A percentile compares a stretch with the other conserved stretches of the same genome.
Evolutionary conservation across 2,113 vertebrate genomes (phyloP).

Genomic region (Dolichallabes microphthalmus): DNA sequence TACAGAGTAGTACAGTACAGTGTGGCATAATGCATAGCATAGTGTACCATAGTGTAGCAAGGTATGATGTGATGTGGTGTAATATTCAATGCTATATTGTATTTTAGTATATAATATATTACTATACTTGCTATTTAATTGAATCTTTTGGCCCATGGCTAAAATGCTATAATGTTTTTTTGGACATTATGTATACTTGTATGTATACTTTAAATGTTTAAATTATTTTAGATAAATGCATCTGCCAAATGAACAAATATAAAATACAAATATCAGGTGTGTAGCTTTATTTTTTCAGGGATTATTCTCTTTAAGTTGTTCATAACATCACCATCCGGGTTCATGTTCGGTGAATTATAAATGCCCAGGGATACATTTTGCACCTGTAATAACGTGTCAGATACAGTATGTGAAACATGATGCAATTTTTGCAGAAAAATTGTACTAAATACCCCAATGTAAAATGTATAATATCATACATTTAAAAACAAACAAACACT

Average conservation of each 20-base stretch:
- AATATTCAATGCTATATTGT: too few species aligned
- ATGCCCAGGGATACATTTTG: background rate
- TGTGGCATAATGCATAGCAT: too few species aligned
- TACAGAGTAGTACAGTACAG: too few species aligned
- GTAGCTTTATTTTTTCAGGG: background rate
- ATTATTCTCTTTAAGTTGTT: background rate
- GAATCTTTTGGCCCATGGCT: background rate
- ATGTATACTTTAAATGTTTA: background rate
- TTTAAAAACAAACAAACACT: too few species aligned
- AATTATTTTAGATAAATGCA: background rate
- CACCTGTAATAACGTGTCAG: background rate
- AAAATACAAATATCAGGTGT: background rate
- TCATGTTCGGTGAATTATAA: background rate
- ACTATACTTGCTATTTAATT: too few species aligned
- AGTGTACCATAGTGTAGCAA: too few species aligned
- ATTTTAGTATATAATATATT: too few species aligned
- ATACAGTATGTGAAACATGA: background rate
- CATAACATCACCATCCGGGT: too few species aligned
- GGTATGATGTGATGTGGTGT: too few species aligned
- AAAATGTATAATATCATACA: background rate
- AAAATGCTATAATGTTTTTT: background rate
- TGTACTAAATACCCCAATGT: background rate
- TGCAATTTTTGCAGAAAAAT: background rate
- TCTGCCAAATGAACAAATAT: background rate
- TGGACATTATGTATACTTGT: background rate